Conservation (phyloP, 1,140 invertebrate genomes). For the Copidosoma floridanum region DNA sequence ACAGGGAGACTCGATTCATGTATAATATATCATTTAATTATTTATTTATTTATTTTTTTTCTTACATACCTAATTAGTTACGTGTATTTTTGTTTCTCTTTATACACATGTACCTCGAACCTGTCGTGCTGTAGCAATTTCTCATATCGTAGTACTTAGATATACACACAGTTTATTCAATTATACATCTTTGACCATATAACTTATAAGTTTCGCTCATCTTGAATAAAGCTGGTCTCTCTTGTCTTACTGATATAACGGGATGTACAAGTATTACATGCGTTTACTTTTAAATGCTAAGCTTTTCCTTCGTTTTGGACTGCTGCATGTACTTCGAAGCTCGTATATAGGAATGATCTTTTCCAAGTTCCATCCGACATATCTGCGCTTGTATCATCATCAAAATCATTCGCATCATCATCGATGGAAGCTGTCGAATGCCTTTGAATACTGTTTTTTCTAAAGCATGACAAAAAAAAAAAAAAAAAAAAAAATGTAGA, state of each 20-base stretch:
- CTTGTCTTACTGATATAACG: slow-evolving; percentile 5
- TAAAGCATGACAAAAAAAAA: no score
- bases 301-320: not conserved
- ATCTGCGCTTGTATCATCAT: no score
- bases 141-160: no score
- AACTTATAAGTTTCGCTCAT: not conserved
- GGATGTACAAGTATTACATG: slow-evolving; percentile 4
- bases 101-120: slow-evolving; percentile 5
- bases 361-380: no score
- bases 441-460: no score
- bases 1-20: not conserved
- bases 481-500: no score
- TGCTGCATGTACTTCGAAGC: no score
- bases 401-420: no score
- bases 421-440: no score
- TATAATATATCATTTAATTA: not conserved
- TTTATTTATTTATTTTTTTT: slow-evolving; percentile 3
- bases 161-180: not conserved
- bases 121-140: slow-evolving; percentile 7
- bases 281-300: slow-evolving; percentile 1
- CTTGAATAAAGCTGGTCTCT: no score
- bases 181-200: not conserved
- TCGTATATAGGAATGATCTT: no score
- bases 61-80: not conserved
- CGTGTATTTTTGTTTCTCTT: slow-evolving; percentile 1